Percentiles rank a stretch among this genome's conserved stretches.
Evolutionary conservation across 2,113 vertebrate genomes (phyloP).

Genomic region (Danionella cerebrum): DNA sequence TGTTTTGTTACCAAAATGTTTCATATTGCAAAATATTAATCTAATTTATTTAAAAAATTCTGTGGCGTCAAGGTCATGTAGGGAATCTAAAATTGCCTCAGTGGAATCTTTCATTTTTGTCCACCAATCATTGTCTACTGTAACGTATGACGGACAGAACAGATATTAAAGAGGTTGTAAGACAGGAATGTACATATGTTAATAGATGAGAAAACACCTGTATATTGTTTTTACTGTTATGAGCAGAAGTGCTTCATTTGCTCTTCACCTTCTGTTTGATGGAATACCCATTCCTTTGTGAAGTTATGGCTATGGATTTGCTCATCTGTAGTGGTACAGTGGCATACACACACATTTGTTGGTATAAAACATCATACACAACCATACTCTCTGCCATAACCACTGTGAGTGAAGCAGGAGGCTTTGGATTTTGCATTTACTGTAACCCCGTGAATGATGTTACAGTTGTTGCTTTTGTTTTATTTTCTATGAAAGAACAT

Average conservation of each 20-base stretch:
- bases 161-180: neutral
- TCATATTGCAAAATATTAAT: neutral
- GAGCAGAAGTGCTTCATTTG: neutral
- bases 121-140: neutral
- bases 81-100: neutral
- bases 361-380: constrained; percentile 1
- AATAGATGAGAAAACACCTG: constrained; percentile 12
- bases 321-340: neutral
- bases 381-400: constrained; percentile 29
- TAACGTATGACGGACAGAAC: neutral
- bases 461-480: constrained; percentile 47
- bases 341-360: neutral
- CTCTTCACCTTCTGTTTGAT: neutral
- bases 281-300: neutral
- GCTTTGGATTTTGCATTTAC: constrained; percentile 52
- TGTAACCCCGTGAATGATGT: constrained; percentile 53
- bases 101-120: neutral
- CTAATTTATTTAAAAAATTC: neutral
- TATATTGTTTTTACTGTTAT: neutral
- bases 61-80: neutral
- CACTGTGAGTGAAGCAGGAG: constrained; percentile 45
- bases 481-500: constrained; percentile 51
- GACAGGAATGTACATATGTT: constrained; percentile 15
- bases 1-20: neutral
- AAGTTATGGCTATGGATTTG: neutral